Base-by-base conservation (phyloP, 1,140 invertebrate genomes). In the Phocides pigmalion region DNA sequence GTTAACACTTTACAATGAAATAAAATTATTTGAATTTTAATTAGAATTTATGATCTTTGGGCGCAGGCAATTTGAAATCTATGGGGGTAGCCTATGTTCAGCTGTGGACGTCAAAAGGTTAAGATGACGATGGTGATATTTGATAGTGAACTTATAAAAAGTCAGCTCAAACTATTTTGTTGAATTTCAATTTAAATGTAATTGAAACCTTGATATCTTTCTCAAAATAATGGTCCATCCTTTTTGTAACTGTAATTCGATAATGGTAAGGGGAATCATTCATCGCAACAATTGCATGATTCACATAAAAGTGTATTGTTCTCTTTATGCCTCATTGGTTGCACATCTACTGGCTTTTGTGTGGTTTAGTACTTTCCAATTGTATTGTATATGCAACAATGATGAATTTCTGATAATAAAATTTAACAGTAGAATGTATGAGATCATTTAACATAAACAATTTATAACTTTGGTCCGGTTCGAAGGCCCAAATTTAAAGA, bases 261-360 rank as follows among this genome's bases (percentile, higher is more conserved):
- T 54, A 12, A 4, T 22, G 32, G 6, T 39, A 39, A 14, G 35
- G 8, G 51, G 39, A 25, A 25, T 42, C 53, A 41, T 39, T 54
- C 41, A 28, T 42, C 51, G 20, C 20, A 15, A 15, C 22, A 64
- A 64, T 68, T 51, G 49, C 37, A 64, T 74, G 72, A 74, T 16
- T 77, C 72, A 77, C 16, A 8, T 37, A 59, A 64, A 50, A 67
- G 62, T 41, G 59, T 69, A 74, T 74, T 77, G 68, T 63, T 32
- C 50, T 41, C 53, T 56, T 51, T 28, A 66, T 20, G 47, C 51
- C 61, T 63, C 28, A 65, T 49, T 64, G 51, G 59, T 49, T 63
- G 72, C 15, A 51, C 28, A 35, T 17, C 19, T 49, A 17, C 22
- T n/a, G 11, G 50, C 15, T 53, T 53, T 35, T 53, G 50, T 39